These are phyloP conservation scores for Chrysomallon squamiferum DNA, from an alignment of 1,140 invertebrate species.

Conservation along the genomic window DNA sequence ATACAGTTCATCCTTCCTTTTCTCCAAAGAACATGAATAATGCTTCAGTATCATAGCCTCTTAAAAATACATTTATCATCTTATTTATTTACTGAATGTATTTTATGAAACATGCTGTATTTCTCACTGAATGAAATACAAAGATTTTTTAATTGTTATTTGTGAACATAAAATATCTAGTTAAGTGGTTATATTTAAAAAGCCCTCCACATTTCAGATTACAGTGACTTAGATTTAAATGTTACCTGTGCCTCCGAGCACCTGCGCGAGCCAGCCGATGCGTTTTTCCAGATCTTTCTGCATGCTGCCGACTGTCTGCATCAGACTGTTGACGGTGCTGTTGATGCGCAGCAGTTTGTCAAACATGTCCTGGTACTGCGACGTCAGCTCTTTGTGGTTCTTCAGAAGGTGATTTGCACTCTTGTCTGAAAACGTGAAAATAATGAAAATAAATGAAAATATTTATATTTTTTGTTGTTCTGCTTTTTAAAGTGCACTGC, in stretches of 20 bases:
- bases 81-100: too few species aligned
- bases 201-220: too few species aligned
- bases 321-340: constrained; percentile 67
- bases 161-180: too few species aligned
- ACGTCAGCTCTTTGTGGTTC: constrained; percentile 67
- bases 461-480: too few species aligned
- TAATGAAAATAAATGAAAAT: not conserved
- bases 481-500: too few species aligned
- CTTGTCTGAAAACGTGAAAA: constrained; percentile 57
- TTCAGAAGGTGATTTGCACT: constrained; percentile 66
- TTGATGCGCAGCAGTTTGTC: constrained; percentile 72
- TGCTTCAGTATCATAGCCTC: not conserved
- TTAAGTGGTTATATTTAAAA: too few species aligned
- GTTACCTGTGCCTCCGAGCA: constrained; percentile 69
- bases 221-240: too few species aligned
- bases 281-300: constrained; percentile 65
- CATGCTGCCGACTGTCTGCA: constrained; percentile 66
- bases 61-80: too few species aligned
- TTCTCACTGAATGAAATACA: too few species aligned
- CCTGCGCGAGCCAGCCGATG: constrained; percentile 68
- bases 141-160: too few species aligned
- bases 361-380: constrained; percentile 68
- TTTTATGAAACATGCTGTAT: too few species aligned
- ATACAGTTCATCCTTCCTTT: not conserved
- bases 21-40: not conserved